These are phyloP conservation scores for Leptinotarsa texana DNA, from an alignment of 1,140 invertebrate genomes.

Conservation along the genomic window DNA sequence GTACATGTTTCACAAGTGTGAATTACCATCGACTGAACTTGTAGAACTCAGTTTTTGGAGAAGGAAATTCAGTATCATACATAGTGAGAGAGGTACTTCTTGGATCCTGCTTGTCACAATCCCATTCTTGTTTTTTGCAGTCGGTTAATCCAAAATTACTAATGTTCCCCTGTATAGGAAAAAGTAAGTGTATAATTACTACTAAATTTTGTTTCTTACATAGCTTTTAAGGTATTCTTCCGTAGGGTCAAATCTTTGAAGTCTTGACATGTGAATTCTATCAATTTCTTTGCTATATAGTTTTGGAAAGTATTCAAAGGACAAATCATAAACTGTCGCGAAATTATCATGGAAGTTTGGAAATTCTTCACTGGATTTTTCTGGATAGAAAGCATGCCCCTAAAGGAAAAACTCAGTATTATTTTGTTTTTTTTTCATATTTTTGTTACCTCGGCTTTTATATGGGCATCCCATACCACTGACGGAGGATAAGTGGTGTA, in stretches of 20 bases:
- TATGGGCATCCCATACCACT: conserved; percentile 32
- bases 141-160: conserved; percentile 27
- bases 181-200: not conserved
- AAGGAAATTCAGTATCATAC: conserved; percentile 5
- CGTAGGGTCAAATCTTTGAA: conserved; percentile 3
- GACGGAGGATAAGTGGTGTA: conserved; percentile 1
- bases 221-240: conserved; percentile 35
- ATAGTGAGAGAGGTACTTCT: conserved; percentile 14
- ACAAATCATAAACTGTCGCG: conserved; percentile 35
- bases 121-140: conserved; percentile 27
- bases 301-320: conserved; percentile 36
- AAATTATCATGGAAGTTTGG: conserved; percentile 34
- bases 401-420: conserved; percentile 13
- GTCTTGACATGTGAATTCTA: conserved; percentile 18
- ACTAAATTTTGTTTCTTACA: conserved; percentile 21
- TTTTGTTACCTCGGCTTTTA: conserved; percentile 28
- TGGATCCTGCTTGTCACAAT: conserved; percentile 24
- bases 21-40: conserved; percentile 11
- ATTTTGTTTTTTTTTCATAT: not conserved
- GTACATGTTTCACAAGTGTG: not conserved
- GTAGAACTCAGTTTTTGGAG: conserved; percentile 22
- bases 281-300: conserved; percentile 9
- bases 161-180: conserved; percentile 29
- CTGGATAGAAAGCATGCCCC: conserved; percentile 6
- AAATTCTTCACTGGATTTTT: conserved; percentile 23